Base-by-base conservation (phyloP, 2,797 vertebrate species). In the Hyperoplus lanceolatus region DNA sequence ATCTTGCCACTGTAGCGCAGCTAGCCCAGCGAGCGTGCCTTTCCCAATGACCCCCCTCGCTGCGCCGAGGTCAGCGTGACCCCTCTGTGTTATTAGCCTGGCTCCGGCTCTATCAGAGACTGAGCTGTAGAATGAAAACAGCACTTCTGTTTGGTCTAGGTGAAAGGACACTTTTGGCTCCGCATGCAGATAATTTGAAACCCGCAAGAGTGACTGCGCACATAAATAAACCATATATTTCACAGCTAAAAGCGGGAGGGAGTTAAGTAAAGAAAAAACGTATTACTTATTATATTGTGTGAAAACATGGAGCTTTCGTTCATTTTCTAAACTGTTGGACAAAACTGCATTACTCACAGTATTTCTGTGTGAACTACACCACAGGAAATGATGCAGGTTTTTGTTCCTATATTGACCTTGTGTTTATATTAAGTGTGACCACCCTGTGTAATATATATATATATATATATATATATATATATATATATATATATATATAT, bases 121-220 rank as follows among this genome's bases (percentile, higher is more conserved):
- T 3, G 49, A 83, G 83, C 76, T 56, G 66, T 71, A 80, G 87
- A 93, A 92, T 89, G 89, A 93, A 94, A 92, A 93, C 93, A 91
- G 61, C 73, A 8, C 83, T 87, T 86, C 74, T 92, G 90, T 92
- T 94, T 92, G 87, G 92, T 93, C 90, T 92, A 71, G 86, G 87
- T 83, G 81, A 88, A 76, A 84, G 89, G 85, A 84, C 59, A 77
- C 76, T 70, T 59, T 74, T 21, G n/a, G 66, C 73, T 70, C 70
- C 49, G 75, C 75, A 69, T 81, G 61, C 59, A 55, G 79, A 91
- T 61, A 16, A 83, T 82, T 61, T 62, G 56, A 75, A 77, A 59
- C 53, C 63, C 1, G 13, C 41, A 29, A 82, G 80, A 88, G 75
- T 84, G 90, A 85, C 83, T 72, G 82, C 43, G 1, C 66, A 61